These are phyloP conservation scores for Baccha elongata DNA, from an alignment of 2,888 invertebrate species.

Conservation along the genomic window DNA sequence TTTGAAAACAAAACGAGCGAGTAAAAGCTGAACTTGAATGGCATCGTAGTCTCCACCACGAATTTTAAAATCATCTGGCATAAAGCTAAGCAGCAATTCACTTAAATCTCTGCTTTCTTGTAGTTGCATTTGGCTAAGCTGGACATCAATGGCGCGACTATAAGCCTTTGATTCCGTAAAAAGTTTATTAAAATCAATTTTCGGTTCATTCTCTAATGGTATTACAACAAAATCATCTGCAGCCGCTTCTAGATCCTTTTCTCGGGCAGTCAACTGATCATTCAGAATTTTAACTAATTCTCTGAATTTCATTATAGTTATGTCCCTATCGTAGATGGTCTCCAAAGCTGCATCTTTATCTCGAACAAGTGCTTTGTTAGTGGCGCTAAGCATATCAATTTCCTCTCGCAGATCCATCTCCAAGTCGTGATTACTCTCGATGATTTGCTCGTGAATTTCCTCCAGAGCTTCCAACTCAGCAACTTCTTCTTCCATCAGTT, in stretches of 20 bases:
- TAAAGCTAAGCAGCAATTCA: conserved; percentile 93
- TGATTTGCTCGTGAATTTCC: conserved; percentile 98
- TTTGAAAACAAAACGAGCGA: conserved; percentile 93
- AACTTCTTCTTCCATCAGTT: conserved; percentile 94
- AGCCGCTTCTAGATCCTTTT: conserved; percentile 82
- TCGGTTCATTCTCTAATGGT: conserved; percentile 79
- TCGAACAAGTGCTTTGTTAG: conserved; percentile 90
- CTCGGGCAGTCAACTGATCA: conserved; percentile 88
- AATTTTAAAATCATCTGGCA: conserved; percentile 96
- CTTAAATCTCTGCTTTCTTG: conserved; percentile 93
- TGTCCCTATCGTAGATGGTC: conserved; percentile 95
- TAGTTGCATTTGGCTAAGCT: conserved; percentile 93
- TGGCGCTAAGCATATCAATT: conserved; percentile 92
- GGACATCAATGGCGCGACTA: conserved; percentile 94
- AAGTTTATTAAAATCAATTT: conserved; percentile 89
- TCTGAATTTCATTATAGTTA: conserved; percentile 96
- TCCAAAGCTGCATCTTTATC: conserved; percentile 95
- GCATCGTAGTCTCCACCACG: conserved; percentile 94
- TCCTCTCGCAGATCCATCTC: conserved; percentile 97
- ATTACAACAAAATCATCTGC: conserved; percentile 79
- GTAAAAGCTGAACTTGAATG: conserved; percentile 90
- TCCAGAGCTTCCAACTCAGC: conserved; percentile 94
- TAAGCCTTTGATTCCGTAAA: conserved; percentile 85
- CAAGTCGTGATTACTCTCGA: conserved; percentile 95
- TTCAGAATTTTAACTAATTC: conserved; percentile 95